Base-by-base conservation (phyloP, 2,888 invertebrate genomes). In the Dorcus hopei region DNA sequence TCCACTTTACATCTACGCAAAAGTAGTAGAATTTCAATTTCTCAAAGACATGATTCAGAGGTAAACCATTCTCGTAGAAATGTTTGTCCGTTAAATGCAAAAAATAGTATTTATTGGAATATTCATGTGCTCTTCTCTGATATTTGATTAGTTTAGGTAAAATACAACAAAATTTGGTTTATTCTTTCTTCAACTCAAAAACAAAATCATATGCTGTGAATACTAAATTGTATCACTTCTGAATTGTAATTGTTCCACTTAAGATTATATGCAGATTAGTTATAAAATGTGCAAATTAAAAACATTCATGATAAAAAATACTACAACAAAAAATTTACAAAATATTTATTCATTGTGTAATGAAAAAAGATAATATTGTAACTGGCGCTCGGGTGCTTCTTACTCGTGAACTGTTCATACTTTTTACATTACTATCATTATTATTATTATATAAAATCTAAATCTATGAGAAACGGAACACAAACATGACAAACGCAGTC, bases 181-280 rank as follows among this genome's bases (percentile, higher is more conserved):
- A 33, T 33, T 7, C 26, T 33, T 33, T 33, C 19, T 33, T 33
- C 5, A 33, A 33, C 3, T 33, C 6, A 33, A 33, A 4, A 33
- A 33, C 26, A 33, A 33, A 33, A 33, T 33, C 6, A 33, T 33
- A 4, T 7, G 7, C 26, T 33, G 26, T 33, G 26, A 33, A 33
- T 33, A 33, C 26, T 33, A 4, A 33, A 33, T 33, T 33, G 26
- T 6, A 33, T 33, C 26, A 33, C 26, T 33, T 42, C 3, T 45
- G 45, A 45, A 11, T 14, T 14, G 14, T 11, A 16, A 45, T 45
- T 23, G 14, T 19, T 45, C 45, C 16, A 9, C 16, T 16, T 53
- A 45, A 52, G 52, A 52, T 56, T 56, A 56, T 47, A 50, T 56
- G 56, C 56, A 56, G 56, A 56, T 51, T 38, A 19, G 52, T 51